Percentiles rank a stretch among this genome's conserved stretches.
phyloP scores from a whole-genome alignment of 2,888 invertebrate genomes.

The Allacma fusca region DNA sequence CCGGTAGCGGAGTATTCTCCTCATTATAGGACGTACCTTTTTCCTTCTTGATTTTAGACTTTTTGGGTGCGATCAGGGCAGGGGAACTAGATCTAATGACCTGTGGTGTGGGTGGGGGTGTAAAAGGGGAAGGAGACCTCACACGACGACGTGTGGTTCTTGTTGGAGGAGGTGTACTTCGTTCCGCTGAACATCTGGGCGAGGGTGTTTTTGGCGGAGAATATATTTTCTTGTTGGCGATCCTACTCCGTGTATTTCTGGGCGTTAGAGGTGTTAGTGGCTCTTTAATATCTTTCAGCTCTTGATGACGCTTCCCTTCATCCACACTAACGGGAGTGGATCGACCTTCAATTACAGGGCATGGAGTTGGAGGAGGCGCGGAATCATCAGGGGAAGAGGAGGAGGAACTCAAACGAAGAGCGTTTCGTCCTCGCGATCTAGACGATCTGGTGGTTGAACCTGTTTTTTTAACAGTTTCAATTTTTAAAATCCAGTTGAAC shows the following conservation, averaged over 20 bases:
- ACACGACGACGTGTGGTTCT: neutral
- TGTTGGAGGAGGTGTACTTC: neutral
- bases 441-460: neutral
- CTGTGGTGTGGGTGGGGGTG: neutral
- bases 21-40: neutral
- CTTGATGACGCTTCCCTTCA: neutral
- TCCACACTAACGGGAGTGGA: neutral
- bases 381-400: neutral
- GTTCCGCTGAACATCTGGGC: neutral
- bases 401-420: neutral
- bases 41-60: too few relatives aligned
- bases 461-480: neutral
- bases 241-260: neutral
- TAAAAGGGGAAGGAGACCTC: neutral
- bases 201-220: conserved; percentile 1
- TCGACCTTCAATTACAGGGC: neutral
- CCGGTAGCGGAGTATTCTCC: neutral
- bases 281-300: neutral
- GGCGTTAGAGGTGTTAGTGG: neutral
- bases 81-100: neutral
- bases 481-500: too few relatives aligned
- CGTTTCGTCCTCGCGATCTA: neutral
- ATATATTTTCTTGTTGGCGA: neutral
- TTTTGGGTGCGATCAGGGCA: neutral
- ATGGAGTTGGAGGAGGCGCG: too few relatives aligned